Base-by-base conservation (phyloP, 2,888 invertebrate genomes). In the Ornithoptera priamus region DNA sequence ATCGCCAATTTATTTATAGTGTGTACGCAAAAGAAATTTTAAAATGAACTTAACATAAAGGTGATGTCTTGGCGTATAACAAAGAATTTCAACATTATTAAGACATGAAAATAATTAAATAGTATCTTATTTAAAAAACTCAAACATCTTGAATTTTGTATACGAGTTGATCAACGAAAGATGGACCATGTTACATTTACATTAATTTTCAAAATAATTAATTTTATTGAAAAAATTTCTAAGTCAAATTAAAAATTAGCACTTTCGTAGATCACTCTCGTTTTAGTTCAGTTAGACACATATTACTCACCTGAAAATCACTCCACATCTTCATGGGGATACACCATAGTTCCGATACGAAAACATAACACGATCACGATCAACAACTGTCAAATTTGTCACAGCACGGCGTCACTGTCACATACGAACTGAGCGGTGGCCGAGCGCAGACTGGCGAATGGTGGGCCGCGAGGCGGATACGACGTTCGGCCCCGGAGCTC, bases 261-360 rank as follows among this genome's bases (percentile, higher is more conserved):
- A 39, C 10, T 42, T 58, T 62, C 20, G 57, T 57, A 62, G 61
- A 62, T 57, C 46, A 58, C 58, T 58, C 46, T 42, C 20, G n/a
- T 10, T 58, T n/a, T n/a, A 46, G 5, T n/a, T 42, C 7, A 46
- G 36, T 73, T 74, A 75, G 18, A 64, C 65, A 8, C 68, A 71
- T 63, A 71, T 62, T 61, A 80, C 92, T 90, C 80, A 92, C 92
- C 91, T 92, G 92, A 81, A 92, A 92, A 89, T 92, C 92, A 92
- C 92, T 92, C 92, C 92, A 92, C 92, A 92, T 92, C 87, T 92
- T 92, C 92, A 92, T 92, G 83, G 88, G 92, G 87, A 92, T 92
- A 88, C 90, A 92, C 88, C 92, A 92, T 92, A 92, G 91, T 92
- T 92, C 90, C 92, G 82, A 90, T 87, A 90, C 85, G 88, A 92